Evolutionary conservation across 2,113 vertebrate genomes (phyloP).

Genomic region (Pomatostomus ruficeps): DNA sequence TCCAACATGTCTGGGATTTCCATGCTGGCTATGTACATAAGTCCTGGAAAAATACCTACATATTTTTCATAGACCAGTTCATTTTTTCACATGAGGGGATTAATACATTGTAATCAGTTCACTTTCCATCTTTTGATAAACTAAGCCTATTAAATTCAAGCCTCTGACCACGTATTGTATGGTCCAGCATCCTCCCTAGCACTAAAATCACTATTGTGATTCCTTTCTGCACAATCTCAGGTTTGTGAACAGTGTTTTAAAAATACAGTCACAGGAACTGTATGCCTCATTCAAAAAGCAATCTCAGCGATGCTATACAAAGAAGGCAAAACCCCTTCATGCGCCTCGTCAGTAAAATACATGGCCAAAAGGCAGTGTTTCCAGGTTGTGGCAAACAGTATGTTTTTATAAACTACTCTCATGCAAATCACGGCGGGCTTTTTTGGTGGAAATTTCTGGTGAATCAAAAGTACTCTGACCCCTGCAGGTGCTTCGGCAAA

Average conservation of each 20-base stretch:
- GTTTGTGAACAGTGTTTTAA: background rate
- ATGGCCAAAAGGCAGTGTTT: background rate
- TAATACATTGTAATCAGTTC: conserved; percentile 17
- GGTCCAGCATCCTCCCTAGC: background rate
- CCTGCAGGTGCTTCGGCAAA: conserved; percentile 50
- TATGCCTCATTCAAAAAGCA: background rate
- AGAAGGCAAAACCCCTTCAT: background rate
- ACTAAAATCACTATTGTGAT: background rate
- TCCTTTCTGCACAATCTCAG: background rate
- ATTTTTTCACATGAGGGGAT: conserved; percentile 33
- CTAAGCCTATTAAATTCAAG: conserved; percentile 9
- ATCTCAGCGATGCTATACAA: background rate
- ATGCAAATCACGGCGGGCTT: background rate
- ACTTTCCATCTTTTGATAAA: conserved; percentile 37
- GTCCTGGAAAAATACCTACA: conserved; percentile 30
- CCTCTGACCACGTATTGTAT: background rate
- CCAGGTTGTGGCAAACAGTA: background rate
- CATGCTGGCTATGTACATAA: conserved; percentile 35
- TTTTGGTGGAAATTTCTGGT: conserved; percentile 40
- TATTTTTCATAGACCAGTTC: conserved; percentile 30
- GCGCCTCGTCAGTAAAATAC: background rate
- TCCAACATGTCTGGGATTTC: conserved; percentile 57
- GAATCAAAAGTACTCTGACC: conserved; percentile 50
- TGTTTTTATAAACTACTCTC: background rate
- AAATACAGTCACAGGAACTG: background rate